These are phyloP conservation scores for Echinops telfairi DNA, from an alignment of 2,113 vertebrate genomes.

Conservation along the genomic window DNA sequence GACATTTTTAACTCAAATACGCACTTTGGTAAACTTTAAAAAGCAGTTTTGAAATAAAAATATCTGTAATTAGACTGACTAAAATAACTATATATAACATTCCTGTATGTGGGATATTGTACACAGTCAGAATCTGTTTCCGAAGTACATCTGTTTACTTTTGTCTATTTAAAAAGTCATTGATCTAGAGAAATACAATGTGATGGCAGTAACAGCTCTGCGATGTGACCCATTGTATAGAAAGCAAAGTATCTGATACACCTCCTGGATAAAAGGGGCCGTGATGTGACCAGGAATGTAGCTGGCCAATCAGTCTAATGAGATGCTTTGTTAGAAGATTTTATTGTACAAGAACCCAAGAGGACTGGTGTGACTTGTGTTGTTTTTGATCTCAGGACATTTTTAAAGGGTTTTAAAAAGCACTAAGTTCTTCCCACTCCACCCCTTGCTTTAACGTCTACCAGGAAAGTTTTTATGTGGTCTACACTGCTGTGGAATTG, in stretches of 20 bases:
- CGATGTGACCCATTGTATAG: neutral
- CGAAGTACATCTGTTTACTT: conserved; percentile 46
- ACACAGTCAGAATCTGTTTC: conserved; percentile 34
- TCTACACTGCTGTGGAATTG: conserved; percentile 32
- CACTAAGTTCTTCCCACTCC: conserved; percentile 10
- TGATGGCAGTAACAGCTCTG: conserved; percentile 51
- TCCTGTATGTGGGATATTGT: conserved; percentile 47
- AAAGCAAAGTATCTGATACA: conserved; percentile 18
- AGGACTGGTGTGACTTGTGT: conserved; percentile 8
- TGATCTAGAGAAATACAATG: conserved; percentile 46
- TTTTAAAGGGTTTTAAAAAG: conserved; percentile 63
- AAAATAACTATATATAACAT: conserved; percentile 29
- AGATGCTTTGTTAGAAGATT: conserved; percentile 62
- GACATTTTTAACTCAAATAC: conserved; percentile 67
- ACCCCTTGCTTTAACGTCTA: conserved; percentile 19
- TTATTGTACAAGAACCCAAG: conserved; percentile 55
- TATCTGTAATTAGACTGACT: conserved; percentile 32
- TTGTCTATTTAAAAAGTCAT: conserved; percentile 53
- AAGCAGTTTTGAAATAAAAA: conserved; percentile 55
- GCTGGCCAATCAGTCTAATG: conserved; percentile 58
- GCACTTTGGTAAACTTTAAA: conserved; percentile 58
- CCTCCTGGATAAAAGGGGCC: conserved; percentile 20
- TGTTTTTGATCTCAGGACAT: conserved; percentile 64
- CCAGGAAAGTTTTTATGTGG: conserved; percentile 53
- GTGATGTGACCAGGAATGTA: conserved; percentile 55